Evolutionary conservation across 2,113 vertebrate species (phyloP).

Genomic region (Glaucomys volans): DNA sequence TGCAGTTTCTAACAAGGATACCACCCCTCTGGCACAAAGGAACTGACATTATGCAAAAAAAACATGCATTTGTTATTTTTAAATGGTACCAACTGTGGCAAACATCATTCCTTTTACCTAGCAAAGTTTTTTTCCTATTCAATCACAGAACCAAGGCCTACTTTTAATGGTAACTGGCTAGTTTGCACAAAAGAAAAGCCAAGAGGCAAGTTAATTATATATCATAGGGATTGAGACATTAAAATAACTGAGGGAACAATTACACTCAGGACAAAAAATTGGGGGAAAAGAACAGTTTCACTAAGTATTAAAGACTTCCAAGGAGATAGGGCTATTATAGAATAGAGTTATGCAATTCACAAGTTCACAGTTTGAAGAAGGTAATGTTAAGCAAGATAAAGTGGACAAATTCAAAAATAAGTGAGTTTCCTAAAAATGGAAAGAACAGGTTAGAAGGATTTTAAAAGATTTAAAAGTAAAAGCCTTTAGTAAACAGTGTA

Average conservation of each 20-base stretch:
- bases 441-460: background rate
- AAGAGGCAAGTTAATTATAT: conserved; percentile 28
- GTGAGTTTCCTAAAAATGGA: background rate
- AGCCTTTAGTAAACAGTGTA: background rate
- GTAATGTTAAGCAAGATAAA: background rate
- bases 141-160: conserved; percentile 9
- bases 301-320: background rate
- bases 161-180: background rate
- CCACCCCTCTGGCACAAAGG: background rate
- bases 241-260: background rate
- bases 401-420: background rate
- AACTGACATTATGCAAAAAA: background rate
- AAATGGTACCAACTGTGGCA: background rate
- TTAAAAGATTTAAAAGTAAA: background rate
- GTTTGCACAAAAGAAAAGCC: conserved; percentile 45
- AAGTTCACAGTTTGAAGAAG: background rate
- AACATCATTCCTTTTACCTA: conserved; percentile 24
- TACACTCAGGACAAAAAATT: conserved; percentile 11
- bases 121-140: background rate
- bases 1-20: background rate
- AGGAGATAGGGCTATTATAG: background rate
- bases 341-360: background rate
- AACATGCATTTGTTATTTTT: conserved; percentile 9
- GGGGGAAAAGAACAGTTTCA: background rate
- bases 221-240: background rate